phyloP scores from a whole-genome alignment of 2,113 vertebrate genomes.

The Brevimyrus niger region DNA sequence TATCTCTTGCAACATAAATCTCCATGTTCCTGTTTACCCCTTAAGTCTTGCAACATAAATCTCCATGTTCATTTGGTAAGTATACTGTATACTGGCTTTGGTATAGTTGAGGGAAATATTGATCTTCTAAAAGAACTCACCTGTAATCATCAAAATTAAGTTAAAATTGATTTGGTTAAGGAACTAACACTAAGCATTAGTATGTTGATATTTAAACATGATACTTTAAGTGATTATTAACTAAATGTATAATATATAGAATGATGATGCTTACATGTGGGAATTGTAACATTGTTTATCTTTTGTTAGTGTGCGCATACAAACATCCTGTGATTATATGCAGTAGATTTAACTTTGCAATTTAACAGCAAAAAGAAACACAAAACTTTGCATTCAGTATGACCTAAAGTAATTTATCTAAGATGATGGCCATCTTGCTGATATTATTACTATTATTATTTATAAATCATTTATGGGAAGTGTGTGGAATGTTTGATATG shows the following conservation, averaged over 20 bases:
- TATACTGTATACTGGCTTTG: background rate
- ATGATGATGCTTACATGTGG: background rate
- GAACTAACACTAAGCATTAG: background rate
- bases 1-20: background rate
- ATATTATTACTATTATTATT: background rate
- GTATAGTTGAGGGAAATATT: background rate
- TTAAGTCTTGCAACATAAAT: background rate
- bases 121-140: background rate
- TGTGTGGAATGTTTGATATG: background rate
- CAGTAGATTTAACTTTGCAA: background rate
- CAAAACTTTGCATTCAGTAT: background rate
- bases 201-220: background rate
- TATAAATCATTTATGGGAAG: background rate
- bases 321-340: background rate
- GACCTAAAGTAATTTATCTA: background rate
- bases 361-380: background rate
- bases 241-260: background rate
- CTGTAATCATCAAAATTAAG: background rate
- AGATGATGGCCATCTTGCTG: background rate
- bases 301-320: background rate
- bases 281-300: background rate
- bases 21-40: background rate
- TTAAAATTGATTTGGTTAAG: background rate
- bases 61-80: background rate
- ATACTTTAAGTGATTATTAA: background rate